Evolutionary conservation across 2,888 invertebrate genomes (phyloP).

Genomic region (Leucoma salicis): DNA sequence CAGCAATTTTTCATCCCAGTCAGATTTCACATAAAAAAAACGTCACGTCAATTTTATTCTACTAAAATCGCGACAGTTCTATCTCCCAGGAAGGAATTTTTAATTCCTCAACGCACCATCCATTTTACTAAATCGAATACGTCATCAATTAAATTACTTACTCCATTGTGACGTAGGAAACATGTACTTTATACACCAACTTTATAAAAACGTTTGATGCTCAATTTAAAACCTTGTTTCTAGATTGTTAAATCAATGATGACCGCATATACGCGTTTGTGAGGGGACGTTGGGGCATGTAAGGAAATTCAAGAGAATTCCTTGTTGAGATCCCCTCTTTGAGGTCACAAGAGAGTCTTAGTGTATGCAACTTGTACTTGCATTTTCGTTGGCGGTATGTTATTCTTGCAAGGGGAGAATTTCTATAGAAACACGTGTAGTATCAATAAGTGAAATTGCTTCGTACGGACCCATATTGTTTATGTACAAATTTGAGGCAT

Average conservation of each 20-base stretch:
- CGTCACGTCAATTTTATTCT: slow-evolving; percentile 6
- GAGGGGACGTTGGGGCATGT: slow-evolving; percentile 40
- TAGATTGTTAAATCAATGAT: neutral
- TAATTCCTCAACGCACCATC: slow-evolving; percentile 54
- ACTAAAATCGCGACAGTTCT: slow-evolving; percentile 2
- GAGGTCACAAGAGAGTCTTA: slow-evolving; percentile 53
- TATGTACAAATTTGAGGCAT: too few species aligned
- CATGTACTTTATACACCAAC: slow-evolving; percentile 15
- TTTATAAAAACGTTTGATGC: neutral
- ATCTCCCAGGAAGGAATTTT: slow-evolving; percentile 25
- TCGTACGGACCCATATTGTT: too few species aligned
- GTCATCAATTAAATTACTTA: slow-evolving; percentile 80
- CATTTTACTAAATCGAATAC: slow-evolving; percentile 74
- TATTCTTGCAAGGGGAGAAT: slow-evolving; percentile 30
- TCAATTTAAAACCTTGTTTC: neutral
- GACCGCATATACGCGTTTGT: slow-evolving; percentile 11
- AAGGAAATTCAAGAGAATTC: slow-evolving; percentile 54
- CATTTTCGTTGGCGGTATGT: slow-evolving; percentile 58
- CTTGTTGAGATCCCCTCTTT: slow-evolving; percentile 49
- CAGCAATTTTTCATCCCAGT: too few species aligned
- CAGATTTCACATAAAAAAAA: too few species aligned
- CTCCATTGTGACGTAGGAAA: slow-evolving; percentile 58
- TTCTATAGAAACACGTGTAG: slow-evolving; percentile 33
- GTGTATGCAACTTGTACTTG: slow-evolving; percentile 59
- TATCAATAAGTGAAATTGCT: slow-evolving; percentile 11